Percentiles rank a stretch among this genome's conserved stretches.
These are phyloP conservation scores for Micronisus gabar DNA, from an alignment of 2,113 vertebrate genomes.

Conservation along the genomic window DNA sequence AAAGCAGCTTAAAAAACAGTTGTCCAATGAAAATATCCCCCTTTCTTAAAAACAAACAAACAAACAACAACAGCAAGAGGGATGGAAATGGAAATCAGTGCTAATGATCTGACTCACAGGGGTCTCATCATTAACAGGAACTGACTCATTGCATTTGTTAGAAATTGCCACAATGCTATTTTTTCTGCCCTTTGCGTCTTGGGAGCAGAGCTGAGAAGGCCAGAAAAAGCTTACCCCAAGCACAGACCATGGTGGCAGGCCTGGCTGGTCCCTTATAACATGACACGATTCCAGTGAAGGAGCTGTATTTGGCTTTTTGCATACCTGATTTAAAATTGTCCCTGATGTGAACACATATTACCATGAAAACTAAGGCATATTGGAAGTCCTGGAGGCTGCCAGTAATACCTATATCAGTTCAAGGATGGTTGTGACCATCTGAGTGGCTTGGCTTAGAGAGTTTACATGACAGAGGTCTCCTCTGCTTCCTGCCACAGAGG, in stretches of 20 bases:
- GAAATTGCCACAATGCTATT: neutral
- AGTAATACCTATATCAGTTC: neutral
- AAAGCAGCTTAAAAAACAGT: neutral
- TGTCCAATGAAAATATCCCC: neutral
- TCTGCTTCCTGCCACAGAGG: neutral
- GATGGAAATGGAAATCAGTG: neutral
- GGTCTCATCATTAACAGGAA: slow-evolving; percentile 25
- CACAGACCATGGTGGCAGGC: neutral
- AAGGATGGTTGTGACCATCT: neutral
- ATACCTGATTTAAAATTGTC: neutral
- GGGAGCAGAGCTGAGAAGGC: neutral
- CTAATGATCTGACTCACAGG: slow-evolving; percentile 6
- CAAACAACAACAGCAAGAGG: neutral
- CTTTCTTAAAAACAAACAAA: neutral
- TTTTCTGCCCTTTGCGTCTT: neutral
- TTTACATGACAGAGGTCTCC: neutral
- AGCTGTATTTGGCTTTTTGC: neutral
- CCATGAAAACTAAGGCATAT: neutral
- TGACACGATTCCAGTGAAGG: neutral
- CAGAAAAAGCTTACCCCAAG: neutral
- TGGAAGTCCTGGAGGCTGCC: neutral
- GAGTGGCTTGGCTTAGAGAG: neutral
- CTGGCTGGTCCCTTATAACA: neutral
- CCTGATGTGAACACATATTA: neutral
- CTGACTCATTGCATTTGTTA: slow-evolving; percentile 2